Base-by-base conservation (phyloP, 2,113 vertebrate species). In the Pterocles burchelli region DNA sequence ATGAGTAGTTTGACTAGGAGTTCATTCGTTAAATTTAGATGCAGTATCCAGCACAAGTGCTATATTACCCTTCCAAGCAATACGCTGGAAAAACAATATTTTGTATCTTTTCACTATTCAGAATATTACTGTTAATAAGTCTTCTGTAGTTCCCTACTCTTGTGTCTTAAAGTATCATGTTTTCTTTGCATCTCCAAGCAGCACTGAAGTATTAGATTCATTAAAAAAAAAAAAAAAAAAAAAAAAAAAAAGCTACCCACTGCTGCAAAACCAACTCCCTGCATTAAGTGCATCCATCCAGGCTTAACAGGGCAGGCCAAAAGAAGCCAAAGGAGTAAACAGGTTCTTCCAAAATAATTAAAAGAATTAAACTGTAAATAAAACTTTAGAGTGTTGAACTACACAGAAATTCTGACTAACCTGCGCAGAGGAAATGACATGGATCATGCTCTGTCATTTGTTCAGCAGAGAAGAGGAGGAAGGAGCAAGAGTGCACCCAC, bases 181-280 rank as follows among this genome's bases (percentile, higher is more conserved):
- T 93, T 98, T 98, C 96, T 98, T 98, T 86, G 97, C 98, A 52
- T 98, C 97, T 90, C 98, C 97, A 59, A 98, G 97, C 90, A 98
- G 85, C 98, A 98, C 98, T 6, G 97, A 97, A 38, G 97, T 98
- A 95, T 98, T 98, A 57, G 98, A 97, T 84, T 98, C 98, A 96
- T 98, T 98, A 94, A 98, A 98, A 66, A 12, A 51, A 98, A 98
- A 36, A 98, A 51, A 19, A 26, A 18, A 28, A 97, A 98, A 98
- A n/a, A 94, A 98, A 98, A 66, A 66, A 98, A 98, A n/a, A 98
- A 98, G 80, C 98, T 98, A 85, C 98, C 98, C 5, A 99, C 98
- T 7, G 98, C 98, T n/a, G 98, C 98, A 13, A 98, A 98, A 43
- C 98, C 98, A 49, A 98, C 98, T 5, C 98, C 98, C 41, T 98